Conservation (phyloP, 1,140 invertebrate species). For the Diorhabda elongata region DNA sequence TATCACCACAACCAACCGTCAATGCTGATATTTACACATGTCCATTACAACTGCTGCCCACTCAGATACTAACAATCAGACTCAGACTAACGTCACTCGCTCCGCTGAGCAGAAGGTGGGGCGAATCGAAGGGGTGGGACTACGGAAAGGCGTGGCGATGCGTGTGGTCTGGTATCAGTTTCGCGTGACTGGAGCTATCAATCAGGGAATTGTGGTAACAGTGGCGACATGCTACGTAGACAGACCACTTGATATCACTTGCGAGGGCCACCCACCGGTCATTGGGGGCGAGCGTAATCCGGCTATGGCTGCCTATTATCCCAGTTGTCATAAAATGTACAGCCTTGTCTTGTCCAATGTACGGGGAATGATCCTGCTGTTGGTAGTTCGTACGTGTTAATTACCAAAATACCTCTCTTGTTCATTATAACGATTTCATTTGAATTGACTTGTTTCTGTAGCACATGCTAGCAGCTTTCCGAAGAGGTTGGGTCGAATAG, state of each 20-base stretch:
- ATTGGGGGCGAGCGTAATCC: slow-evolving; percentile 33
- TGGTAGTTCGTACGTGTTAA: neutral
- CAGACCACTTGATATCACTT: slow-evolving; percentile 46
- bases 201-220: slow-evolving; percentile 45
- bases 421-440: too few species aligned
- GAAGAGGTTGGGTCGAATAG: too few species aligned
- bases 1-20: slow-evolving; percentile 19
- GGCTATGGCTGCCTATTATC: slow-evolving; percentile 39
- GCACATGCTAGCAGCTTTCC: too few species aligned
- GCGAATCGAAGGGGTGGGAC: slow-evolving; percentile 10
- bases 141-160: slow-evolving; percentile 24
- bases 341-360: slow-evolving; percentile 10
- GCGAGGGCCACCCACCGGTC: slow-evolving; percentile 40
- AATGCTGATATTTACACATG: slow-evolving; percentile 23
- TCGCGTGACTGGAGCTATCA: slow-evolving; percentile 46
- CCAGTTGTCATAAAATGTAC: slow-evolving; percentile 15
- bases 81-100: slow-evolving; percentile 10
- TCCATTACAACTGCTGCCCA: slow-evolving; percentile 30
- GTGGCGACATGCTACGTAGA: slow-evolving; percentile 48
- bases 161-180: slow-evolving; percentile 45
- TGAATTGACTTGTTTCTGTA: too few species aligned
- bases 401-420: neutral
- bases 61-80: slow-evolving; percentile 32
- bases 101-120: slow-evolving; percentile 9
- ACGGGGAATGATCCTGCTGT: slow-evolving; percentile 5